A percentile compares a stretch with the other conserved stretches of the same genome.
These are phyloP conservation scores for Caenorhabditis drosophilae DNA, from an alignment of 2,888 invertebrate genomes.

Conservation along the genomic window DNA sequence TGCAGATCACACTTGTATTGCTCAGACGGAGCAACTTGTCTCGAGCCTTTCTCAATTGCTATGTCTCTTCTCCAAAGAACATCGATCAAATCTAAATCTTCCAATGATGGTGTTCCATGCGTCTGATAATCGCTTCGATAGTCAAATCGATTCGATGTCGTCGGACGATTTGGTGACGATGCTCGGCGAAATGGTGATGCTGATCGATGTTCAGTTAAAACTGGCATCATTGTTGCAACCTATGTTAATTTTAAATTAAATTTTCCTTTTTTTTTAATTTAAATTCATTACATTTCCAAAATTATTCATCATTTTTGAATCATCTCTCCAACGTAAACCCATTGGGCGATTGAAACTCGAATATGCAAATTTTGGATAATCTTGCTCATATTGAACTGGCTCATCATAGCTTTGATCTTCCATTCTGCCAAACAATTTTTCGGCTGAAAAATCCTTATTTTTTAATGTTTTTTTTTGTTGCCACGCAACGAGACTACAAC, in stretches of 20 bases:
- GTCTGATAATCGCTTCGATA: neutral
- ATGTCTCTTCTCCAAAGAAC: conserved; percentile 68
- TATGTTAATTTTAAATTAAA: neutral
- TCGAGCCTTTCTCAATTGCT: conserved; percentile 40
- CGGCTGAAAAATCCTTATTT: conserved; percentile 1
- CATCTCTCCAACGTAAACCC: conserved; percentile 37
- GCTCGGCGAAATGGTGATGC: conserved; percentile 20
- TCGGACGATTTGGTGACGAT: conserved; percentile 15
- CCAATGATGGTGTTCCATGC: conserved; percentile 8
- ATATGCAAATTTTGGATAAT: neutral
- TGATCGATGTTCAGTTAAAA: conserved; percentile 38
- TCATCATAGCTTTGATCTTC: neutral
- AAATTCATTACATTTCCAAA: conserved; percentile 4
- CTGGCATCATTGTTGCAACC: conserved; percentile 28
- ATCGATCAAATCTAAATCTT: conserved; percentile 68
- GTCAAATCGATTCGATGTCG: conserved; percentile 12
- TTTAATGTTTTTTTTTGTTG: no score
- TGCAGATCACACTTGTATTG: conserved; percentile 62
- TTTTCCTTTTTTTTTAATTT: no score
- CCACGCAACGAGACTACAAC: no score
- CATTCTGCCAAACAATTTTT: neutral
- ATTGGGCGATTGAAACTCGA: conserved; percentile 12
- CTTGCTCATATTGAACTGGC: neutral
- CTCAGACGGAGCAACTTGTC: conserved; percentile 41
- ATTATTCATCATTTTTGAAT: conserved; percentile 18